Evolutionary conservation across 2,113 vertebrate genomes (phyloP).

Genomic region (Misgurnus mizolepis): DNA sequence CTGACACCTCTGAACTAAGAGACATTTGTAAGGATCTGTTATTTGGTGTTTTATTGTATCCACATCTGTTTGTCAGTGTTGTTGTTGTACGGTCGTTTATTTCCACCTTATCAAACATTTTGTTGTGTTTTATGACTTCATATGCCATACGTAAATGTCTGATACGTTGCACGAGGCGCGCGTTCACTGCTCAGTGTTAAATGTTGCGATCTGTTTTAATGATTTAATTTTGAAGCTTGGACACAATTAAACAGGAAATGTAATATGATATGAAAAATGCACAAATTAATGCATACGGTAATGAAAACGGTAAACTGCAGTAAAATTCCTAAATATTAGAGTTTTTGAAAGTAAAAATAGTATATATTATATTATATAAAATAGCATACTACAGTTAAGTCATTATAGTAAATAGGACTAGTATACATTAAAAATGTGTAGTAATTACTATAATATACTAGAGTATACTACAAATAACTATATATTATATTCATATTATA

Average conservation of each 20-base stretch:
- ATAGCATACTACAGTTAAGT: no score
- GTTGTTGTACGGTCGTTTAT: conserved; percentile 6
- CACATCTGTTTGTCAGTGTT: conserved; percentile 31
- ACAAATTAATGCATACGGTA: no score
- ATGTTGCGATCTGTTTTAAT: background rate
- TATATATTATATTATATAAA: no score
- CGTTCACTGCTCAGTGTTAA: background rate
- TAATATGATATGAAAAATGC: background rate
- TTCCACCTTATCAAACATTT: background rate
- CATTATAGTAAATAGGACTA: no score
- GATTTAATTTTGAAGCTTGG: background rate
- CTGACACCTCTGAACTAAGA: background rate
- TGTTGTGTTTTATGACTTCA: background rate
- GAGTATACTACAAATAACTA: no score
- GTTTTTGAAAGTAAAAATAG: no score
- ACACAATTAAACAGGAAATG: background rate
- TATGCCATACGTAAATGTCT: background rate
- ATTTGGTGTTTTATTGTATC: background rate
- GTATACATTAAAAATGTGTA: no score
- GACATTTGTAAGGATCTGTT: background rate
- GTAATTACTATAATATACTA: no score
- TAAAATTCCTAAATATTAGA: no score
- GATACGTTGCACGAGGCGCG: background rate
- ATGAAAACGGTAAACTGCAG: no score
- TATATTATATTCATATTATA: no score